These are phyloP conservation scores for Euclidia mi DNA, from an alignment of 2,888 invertebrate species.

Conservation along the genomic window DNA sequence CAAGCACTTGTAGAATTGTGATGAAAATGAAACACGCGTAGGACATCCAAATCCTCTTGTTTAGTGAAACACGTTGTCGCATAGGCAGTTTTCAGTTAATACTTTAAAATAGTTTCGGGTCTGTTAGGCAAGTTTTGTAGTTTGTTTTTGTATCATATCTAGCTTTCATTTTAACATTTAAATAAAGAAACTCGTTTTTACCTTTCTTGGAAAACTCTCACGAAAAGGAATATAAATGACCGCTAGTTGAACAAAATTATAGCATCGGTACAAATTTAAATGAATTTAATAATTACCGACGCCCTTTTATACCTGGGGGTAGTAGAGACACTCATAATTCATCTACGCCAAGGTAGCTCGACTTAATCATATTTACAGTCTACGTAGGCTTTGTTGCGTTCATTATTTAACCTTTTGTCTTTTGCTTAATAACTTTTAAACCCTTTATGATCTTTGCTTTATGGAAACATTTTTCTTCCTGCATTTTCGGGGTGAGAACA, in stretches of 20 bases:
- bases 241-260: conserved; percentile 27
- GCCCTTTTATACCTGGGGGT: conserved; percentile 40
- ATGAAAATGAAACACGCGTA: too few relatives aligned
- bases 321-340: conserved; percentile 33
- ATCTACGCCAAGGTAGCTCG: conserved; percentile 35
- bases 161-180: too few relatives aligned
- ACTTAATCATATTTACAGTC: conserved; percentile 52
- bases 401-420: conserved; percentile 53
- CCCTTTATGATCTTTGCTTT: conserved; percentile 47
- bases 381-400: conserved; percentile 46
- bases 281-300: conserved; percentile 50
- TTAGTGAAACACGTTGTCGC: too few relatives aligned
- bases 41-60: too few relatives aligned
- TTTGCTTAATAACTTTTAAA: conserved; percentile 49
- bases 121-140: too few relatives aligned
- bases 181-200: too few relatives aligned
- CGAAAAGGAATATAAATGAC: conserved; percentile 1
- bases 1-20: too few relatives aligned
- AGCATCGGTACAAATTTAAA: conserved; percentile 35
- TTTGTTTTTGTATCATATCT: too few relatives aligned
- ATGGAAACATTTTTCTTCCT: conserved; percentile 27
- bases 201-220: conserved; percentile 1
- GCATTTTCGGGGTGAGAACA: conserved; percentile 21
- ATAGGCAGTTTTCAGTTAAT: too few relatives aligned
- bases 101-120: too few relatives aligned